Evolutionary conservation across 2,797 vertebrate species (phyloP).

Genomic region (Coluber constrictor): DNA sequence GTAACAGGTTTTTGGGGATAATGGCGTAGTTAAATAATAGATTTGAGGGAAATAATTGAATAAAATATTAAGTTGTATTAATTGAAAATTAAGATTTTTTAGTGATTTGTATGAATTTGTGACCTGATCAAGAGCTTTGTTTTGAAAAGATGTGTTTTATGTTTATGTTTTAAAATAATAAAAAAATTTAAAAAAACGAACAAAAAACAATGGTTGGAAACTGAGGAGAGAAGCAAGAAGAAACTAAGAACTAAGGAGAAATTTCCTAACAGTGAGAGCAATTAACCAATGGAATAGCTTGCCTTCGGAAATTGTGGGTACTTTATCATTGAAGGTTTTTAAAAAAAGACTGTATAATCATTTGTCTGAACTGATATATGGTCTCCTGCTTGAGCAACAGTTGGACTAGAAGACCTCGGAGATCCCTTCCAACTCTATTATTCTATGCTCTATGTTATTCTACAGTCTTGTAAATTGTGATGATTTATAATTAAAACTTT

Average conservation of each 20-base stretch:
- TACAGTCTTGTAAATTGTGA: not conserved
- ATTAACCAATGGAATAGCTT: not conserved
- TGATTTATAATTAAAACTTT: not conserved
- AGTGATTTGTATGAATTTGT: too few relatives aligned
- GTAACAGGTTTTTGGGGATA: too few relatives aligned
- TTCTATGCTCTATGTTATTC: not conserved
- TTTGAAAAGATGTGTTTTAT: too few relatives aligned
- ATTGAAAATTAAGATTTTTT: too few relatives aligned
- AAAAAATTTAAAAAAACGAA: too few relatives aligned
- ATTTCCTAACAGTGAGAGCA: not conserved
- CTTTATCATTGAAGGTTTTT: not conserved
- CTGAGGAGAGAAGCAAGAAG: not conserved
- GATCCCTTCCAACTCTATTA: not conserved
- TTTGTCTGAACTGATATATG: not conserved
- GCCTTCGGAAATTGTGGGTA: not conserved
- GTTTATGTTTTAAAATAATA: too few relatives aligned
- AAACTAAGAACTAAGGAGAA: not conserved
- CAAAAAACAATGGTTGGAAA: not conserved
- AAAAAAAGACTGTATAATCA: not conserved
- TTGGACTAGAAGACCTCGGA: not conserved
- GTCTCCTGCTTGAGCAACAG: not conserved
- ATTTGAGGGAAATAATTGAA: too few relatives aligned
- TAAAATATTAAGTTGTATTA: too few relatives aligned
- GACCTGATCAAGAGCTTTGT: too few relatives aligned
- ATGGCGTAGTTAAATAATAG: too few relatives aligned